phyloP scores from a whole-genome alignment of 1,140 invertebrate genomes.

The Nilaparvata lugens region DNA sequence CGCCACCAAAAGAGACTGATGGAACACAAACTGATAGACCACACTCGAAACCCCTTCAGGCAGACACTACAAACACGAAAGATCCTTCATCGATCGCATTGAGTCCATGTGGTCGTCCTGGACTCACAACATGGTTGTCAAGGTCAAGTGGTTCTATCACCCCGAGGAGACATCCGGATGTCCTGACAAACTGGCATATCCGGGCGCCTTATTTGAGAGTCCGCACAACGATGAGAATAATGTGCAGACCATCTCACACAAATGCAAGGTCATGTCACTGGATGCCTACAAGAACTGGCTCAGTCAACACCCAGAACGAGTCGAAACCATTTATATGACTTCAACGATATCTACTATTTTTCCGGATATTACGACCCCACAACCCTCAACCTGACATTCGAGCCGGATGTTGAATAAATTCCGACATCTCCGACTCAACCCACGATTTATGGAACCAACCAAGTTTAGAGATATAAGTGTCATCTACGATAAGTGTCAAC shows the following conservation, averaged over 20 bases:
- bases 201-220: conserved; percentile 84
- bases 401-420: conserved; percentile 35
- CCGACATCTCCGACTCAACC: too few species aligned
- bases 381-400: conserved; percentile 55
- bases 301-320: conserved; percentile 51
- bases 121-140: conserved; percentile 78
- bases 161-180: conserved; percentile 82
- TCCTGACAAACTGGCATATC: conserved; percentile 52
- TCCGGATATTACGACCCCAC: conserved; percentile 86
- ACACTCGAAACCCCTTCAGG: too few species aligned
- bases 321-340: conserved; percentile 64
- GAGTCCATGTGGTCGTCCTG: conserved; percentile 85
- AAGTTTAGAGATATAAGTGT: too few species aligned
- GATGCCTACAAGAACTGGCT: conserved; percentile 61
- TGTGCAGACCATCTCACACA: conserved; percentile 95
- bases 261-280: conserved; percentile 80
- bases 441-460: too few species aligned
- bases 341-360: conserved; percentile 86
- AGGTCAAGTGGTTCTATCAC: conserved; percentile 94
- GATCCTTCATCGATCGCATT: conserved; percentile 82
- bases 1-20: too few species aligned
- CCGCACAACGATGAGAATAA: conserved; percentile 92
- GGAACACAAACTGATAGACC: too few species aligned
- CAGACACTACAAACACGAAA: too few species aligned
- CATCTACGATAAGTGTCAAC: too few species aligned